Evolutionary conservation across 2,888 invertebrate genomes (phyloP), one percentile per base, ranked within the genome.

Genomic region (Polietes domitor): DNA sequence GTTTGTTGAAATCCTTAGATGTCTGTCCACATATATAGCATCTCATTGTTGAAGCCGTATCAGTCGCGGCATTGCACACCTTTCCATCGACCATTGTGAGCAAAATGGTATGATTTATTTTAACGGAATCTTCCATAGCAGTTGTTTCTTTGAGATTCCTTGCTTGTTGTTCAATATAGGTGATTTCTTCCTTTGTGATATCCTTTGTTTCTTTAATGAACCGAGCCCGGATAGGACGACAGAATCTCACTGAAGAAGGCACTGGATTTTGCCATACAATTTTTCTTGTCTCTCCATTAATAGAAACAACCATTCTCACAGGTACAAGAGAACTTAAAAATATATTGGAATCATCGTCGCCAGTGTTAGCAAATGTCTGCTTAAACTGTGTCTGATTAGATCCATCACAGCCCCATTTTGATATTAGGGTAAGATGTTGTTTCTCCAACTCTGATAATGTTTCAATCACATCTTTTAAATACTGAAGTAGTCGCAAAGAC

Each of bases 371-470:
- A 53, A 53, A 21, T 19, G 53, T 53, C 19, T 3, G 21, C 53
- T 50, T 50, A 50, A 50, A 50, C 50, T 50, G 50, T 50, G 3
- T n/a, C 50, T 50, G 50, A 50, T 50, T 50, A 37, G 37, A 37
- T 37, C 37, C 53, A 53, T 53, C 19, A 53, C 53, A 21, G 53
- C 53, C 53, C 21, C 53, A 53, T 53, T 53, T 53, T 53, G 53
- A 53, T 53, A 7, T 53, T 53, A 53, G 21, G 53, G 53, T 53
- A 53, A 53, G 53, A 21, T 53, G 53, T 21, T 53, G 53, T 53
- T 53, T 53, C 53, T 53, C 53, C 37, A 37, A 37, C 37, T 21
- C 21, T 19, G 21, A 53, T 19, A 21, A 53, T 21, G 21, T 53
- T 47, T 50, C n/a, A 50, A 17, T n/a, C 50, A 50, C 50, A 50